phyloP scores from a whole-genome alignment of 2,797 vertebrate species.

The Astyanax mexicanus region DNA sequence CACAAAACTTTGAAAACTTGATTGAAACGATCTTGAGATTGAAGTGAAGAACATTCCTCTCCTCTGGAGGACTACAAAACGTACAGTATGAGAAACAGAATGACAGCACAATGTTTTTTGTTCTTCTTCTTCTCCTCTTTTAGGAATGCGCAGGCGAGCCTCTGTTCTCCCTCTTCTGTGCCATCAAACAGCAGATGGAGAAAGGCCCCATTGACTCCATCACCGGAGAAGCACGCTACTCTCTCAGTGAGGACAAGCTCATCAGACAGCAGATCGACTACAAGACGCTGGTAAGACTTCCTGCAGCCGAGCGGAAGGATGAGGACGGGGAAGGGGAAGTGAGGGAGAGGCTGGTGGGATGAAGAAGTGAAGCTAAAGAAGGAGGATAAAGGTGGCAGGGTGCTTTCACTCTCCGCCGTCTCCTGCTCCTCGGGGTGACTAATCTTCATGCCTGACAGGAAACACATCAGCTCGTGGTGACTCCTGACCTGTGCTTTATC shows the following conservation, averaged over 20 bases:
- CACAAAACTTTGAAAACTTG: no score
- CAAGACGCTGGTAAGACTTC: constrained; percentile 90
- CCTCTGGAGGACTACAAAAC: no score
- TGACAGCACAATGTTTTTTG: constrained; percentile 4
- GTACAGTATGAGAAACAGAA: constrained; percentile 29
- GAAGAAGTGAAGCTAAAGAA: constrained; percentile 39
- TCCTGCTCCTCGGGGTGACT: constrained; percentile 13
- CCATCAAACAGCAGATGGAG: constrained; percentile 99
- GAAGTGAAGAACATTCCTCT: not conserved
- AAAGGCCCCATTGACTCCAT: constrained; percentile 98
- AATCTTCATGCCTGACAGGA: constrained; percentile 43
- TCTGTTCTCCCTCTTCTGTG: constrained; percentile 95
- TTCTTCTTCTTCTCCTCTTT: constrained; percentile 27
- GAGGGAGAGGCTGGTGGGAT: constrained; percentile 57
- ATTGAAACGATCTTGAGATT: no score
- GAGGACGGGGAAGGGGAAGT: not conserved
- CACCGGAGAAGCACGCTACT: constrained; percentile 96
- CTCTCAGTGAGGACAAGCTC: constrained; percentile 97
- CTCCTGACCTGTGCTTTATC: constrained; percentile 30
- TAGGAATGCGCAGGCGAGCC: constrained; percentile 98
- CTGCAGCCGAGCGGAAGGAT: constrained; percentile 1
- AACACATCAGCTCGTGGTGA: constrained; percentile 33
- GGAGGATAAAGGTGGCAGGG: constrained; percentile 20
- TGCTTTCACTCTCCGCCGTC: not conserved
- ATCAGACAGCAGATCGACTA: constrained; percentile 99